Evolutionary conservation across 2,113 vertebrate species (phyloP).

Genomic region (Laticauda colubrina): DNA sequence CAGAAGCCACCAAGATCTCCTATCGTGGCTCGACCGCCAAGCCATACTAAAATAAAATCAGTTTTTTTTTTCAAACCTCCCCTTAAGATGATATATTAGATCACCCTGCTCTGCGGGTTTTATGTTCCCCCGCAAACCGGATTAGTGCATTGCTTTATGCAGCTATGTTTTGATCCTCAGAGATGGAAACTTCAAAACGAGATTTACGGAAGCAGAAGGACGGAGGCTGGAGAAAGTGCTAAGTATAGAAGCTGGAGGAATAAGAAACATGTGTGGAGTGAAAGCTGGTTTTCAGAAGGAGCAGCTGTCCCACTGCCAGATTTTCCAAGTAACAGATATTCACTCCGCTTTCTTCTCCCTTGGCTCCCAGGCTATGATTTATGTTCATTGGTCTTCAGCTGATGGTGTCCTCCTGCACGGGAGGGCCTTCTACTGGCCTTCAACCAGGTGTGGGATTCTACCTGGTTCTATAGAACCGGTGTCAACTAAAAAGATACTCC

Average conservation of each 20-base stretch:
- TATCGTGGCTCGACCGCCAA: slow-evolving; percentile 5
- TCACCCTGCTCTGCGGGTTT: not conserved
- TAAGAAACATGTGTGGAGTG: rapidly evolving
- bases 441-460: too few relatives aligned
- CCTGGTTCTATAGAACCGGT: too few relatives aligned
- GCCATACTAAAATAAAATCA: not conserved
- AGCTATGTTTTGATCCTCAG: not conserved
- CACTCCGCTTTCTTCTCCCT: not conserved
- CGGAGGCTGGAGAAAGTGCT: rapidly evolving
- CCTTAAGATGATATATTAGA: not conserved
- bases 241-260: slow-evolving; percentile 9
- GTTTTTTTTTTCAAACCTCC: not conserved
- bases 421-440: not conserved
- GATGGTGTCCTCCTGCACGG: rapidly evolving
- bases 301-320: not conserved
- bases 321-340: rapidly evolving
- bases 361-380: not conserved
- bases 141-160: not conserved
- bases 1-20: slow-evolving; percentile 12
- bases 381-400: not conserved
- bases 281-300: not conserved
- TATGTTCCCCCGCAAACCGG: slow-evolving; percentile 2
- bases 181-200: not conserved
- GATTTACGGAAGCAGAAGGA: not conserved
- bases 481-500: too few relatives aligned